Evolutionary conservation across 23 tunicate genomes (phyloP).

Genomic region (Ciona savignyi): DNA sequence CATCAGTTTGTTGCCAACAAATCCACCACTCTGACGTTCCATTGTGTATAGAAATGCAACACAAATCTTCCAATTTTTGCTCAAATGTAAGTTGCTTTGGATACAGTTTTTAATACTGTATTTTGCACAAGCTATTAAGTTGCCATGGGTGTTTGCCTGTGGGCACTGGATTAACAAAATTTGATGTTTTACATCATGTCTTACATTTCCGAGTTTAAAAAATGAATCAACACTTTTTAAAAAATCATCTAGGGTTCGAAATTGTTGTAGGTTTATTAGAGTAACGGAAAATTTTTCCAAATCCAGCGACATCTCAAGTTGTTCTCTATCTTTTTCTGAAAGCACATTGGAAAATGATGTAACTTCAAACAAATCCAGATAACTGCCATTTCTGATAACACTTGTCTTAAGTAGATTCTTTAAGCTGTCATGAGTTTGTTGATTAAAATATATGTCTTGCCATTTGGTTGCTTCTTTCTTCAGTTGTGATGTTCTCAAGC

Average conservation of each 20-base stretch:
- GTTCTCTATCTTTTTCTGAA: conserved; percentile 31
- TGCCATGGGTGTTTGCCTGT: conserved; percentile 38
- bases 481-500: conserved; percentile 24
- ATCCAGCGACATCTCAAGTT: conserved; percentile 16
- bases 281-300: conserved; percentile 21
- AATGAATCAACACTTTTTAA: conserved; percentile 28
- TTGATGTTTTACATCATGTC: neutral
- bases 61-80: neutral
- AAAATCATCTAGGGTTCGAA: conserved; percentile 58
- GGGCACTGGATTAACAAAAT: conserved; percentile 66
- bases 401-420: neutral
- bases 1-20: neutral
- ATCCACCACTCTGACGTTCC: conserved; percentile 19
- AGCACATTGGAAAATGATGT: conserved; percentile 54
- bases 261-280: conserved; percentile 66
- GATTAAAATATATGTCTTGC: conserved; percentile 20
- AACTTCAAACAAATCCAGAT: conserved; percentile 16
- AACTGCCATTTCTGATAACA: neutral
- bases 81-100: conserved; percentile 1
- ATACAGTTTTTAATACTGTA: conserved; percentile 36
- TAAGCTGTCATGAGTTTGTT: conserved; percentile 58
- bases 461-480: conserved; percentile 19
- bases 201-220: conserved; percentile 3
- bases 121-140: conserved; percentile 69
- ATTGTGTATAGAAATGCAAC: conserved; percentile 62